phyloP scores from a whole-genome alignment of 2,113 vertebrate genomes.

The Thunnus thynnus region DNA sequence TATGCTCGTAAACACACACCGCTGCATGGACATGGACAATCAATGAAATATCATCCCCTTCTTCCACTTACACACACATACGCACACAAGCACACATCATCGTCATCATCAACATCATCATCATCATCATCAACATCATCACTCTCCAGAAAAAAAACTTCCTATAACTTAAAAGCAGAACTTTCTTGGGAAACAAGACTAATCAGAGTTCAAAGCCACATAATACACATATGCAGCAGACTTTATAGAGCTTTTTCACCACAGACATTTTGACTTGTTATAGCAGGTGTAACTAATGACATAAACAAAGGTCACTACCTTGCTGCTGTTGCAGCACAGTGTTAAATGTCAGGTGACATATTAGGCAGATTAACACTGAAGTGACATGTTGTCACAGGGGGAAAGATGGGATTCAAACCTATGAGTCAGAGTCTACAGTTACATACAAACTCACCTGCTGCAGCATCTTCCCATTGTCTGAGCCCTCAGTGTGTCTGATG shows the following conservation, averaged over 20 bases:
- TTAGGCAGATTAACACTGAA: conserved; percentile 51
- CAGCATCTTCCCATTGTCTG: conserved; percentile 16
- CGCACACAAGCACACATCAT: conserved; percentile 8
- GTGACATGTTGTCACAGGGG: conserved; percentile 26
- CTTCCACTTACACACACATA: neutral
- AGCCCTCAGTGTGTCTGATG: neutral
- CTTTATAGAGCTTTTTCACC: too few relatives aligned
- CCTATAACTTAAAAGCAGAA: neutral
- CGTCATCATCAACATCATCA: neutral
- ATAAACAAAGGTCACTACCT: neutral
- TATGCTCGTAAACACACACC: conserved; percentile 33
- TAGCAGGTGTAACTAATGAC: too few relatives aligned
- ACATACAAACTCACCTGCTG: conserved; percentile 39
- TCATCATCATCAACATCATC: neutral
- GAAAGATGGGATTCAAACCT: conserved; percentile 27
- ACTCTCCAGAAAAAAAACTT: neutral
- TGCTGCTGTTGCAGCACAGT: neutral
- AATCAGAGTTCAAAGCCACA: too few relatives aligned
- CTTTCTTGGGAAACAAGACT: too few relatives aligned
- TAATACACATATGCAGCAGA: too few relatives aligned
- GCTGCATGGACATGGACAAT: conserved; percentile 30
- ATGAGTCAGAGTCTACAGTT: conserved; percentile 40
- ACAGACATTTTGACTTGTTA: too few relatives aligned
- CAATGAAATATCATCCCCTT: conserved; percentile 21
- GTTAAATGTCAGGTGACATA: conserved; percentile 56